These are phyloP conservation scores for Bubo blakistoni DNA, from an alignment of 2,113 vertebrate genomes.

Conservation along the genomic window DNA sequence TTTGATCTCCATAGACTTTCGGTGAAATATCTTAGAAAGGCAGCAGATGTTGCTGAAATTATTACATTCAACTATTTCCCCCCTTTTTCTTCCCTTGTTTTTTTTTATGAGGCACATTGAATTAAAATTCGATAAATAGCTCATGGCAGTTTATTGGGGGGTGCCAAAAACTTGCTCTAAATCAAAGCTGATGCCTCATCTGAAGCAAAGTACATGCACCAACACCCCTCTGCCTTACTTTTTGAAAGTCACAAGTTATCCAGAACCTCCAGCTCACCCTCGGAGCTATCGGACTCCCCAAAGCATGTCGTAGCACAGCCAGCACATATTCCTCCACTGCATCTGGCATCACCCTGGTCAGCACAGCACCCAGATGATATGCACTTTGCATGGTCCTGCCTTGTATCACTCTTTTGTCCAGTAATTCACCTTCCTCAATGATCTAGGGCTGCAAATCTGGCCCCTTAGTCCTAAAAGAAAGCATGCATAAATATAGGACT, in stretches of 20 bases:
- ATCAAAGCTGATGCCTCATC: background rate
- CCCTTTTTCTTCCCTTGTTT: background rate
- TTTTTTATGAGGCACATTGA: background rate
- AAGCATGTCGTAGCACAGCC: background rate
- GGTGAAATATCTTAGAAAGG: conserved; percentile 15
- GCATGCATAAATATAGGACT: fast-evolving
- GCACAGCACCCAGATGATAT: background rate
- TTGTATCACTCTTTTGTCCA: background rate
- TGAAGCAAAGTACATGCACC: background rate
- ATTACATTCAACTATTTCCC: background rate
- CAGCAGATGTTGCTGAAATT: conserved; percentile 38
- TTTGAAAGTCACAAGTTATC: background rate
- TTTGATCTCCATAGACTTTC: conserved; percentile 26
- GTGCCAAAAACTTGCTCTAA: background rate
- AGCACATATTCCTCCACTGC: background rate
- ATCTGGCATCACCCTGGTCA: background rate
- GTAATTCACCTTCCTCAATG: background rate
- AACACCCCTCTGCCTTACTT: background rate
- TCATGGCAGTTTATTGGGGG: background rate
- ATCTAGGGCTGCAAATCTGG: background rate
- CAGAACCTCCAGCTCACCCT: background rate
- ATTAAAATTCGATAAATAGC: background rate
- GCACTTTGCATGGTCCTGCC: background rate
- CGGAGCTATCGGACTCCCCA: background rate
- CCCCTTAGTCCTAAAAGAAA: background rate